Evolutionary conservation across 1,140 invertebrate genomes (phyloP).

Genomic region (Macrocentrus cingulum): DNA sequence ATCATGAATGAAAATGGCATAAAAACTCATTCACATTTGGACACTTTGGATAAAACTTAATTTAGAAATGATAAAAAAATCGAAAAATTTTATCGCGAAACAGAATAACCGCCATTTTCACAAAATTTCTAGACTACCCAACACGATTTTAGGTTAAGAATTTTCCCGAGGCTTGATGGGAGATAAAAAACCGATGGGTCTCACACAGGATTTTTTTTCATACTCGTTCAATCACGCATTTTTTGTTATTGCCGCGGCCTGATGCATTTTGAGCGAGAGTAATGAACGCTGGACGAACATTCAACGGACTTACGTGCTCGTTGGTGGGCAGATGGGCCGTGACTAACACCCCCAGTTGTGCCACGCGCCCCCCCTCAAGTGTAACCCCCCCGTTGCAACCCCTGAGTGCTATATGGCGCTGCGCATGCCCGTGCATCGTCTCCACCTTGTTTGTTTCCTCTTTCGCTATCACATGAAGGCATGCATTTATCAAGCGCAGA

Average conservation of each 20-base stretch:
- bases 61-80: background rate
- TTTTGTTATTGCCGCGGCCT: slow-evolving; percentile 15
- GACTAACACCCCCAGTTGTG: slow-evolving; percentile 53
- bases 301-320: slow-evolving; percentile 53
- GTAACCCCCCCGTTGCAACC: slow-evolving; percentile 27
- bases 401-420: slow-evolving; percentile 36
- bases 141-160: slow-evolving; percentile 10
- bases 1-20: slow-evolving; percentile 6
- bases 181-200: no score
- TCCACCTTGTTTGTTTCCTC: slow-evolving; percentile 18
- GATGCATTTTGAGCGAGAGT: slow-evolving; percentile 13
- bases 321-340: slow-evolving; percentile 55
- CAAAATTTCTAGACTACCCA: slow-evolving; percentile 8
- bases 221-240: background rate
- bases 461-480: background rate
- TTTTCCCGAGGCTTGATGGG: no score
- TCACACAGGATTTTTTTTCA: background rate
- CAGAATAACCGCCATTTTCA: slow-evolving; percentile 26
- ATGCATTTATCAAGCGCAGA: background rate
- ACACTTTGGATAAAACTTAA: background rate
- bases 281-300: slow-evolving; percentile 23
- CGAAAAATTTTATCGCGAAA: background rate
- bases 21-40: background rate
- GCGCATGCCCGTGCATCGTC: slow-evolving; percentile 38
- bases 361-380: slow-evolving; percentile 41